These are phyloP conservation scores for Phrynosoma platyrhinos DNA, from an alignment of 2,113 vertebrate genomes.

Conservation along the genomic window DNA sequence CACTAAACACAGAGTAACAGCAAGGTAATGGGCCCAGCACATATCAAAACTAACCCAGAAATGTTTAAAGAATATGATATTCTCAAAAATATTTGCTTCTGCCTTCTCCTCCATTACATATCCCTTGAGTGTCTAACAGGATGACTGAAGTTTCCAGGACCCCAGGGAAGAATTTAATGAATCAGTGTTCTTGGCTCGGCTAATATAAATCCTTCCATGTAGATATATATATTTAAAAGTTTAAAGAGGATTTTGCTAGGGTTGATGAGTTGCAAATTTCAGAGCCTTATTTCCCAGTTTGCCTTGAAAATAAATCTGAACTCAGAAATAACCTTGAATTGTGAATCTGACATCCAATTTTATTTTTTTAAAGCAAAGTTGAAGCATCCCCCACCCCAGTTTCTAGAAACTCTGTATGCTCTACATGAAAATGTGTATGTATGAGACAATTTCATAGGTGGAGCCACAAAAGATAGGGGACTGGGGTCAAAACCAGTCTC, in stretches of 20 bases:
- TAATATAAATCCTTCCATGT: constrained; percentile 38
- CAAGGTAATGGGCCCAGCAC: not conserved
- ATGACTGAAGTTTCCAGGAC: constrained; percentile 52
- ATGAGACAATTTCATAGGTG: not conserved
- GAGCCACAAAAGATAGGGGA: not conserved
- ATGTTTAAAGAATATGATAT: not conserved
- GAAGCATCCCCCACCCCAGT: not conserved
- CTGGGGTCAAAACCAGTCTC: too few relatives aligned
- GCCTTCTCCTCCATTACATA: not conserved
- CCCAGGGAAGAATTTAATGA: constrained; percentile 65
- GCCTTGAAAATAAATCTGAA: constrained; percentile 71
- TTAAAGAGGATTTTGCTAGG: constrained; percentile 15
- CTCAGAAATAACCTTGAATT: constrained; percentile 63
- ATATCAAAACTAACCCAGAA: constrained; percentile 27
- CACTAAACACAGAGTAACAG: constrained; percentile 25
- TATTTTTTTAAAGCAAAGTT: not conserved
- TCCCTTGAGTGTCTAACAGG: constrained; percentile 16
- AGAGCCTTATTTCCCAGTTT: constrained; percentile 47
- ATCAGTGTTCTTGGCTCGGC: constrained; percentile 54
- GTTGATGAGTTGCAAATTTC: constrained; percentile 51
- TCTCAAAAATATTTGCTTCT: constrained; percentile 33
- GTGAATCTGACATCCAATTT: constrained; percentile 34
- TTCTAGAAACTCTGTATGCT: not conserved
- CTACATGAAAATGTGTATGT: not conserved
- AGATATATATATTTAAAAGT: not conserved